Percentiles rank a stretch among this genome's conserved stretches.
Evolutionary conservation across 2,888 invertebrate genomes (phyloP).

Genomic region (Scaptomyza tumidula): DNA sequence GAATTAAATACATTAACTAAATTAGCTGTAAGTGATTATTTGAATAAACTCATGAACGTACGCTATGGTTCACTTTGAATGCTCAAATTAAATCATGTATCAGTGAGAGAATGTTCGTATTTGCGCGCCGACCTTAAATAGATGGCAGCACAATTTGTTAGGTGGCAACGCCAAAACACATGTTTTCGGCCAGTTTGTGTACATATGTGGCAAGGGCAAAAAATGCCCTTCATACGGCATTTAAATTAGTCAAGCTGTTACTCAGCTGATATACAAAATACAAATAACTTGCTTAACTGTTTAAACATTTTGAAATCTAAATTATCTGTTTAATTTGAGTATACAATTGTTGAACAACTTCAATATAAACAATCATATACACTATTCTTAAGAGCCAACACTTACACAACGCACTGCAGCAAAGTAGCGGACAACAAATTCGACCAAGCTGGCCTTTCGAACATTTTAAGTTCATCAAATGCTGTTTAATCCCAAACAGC

Average conservation of each 20-base stretch:
- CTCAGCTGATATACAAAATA: too few relatives aligned
- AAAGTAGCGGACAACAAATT: slow-evolving; percentile 14
- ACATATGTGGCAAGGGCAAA: slow-evolving; percentile 29
- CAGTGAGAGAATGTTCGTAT: background rate
- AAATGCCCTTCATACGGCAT: slow-evolving; percentile 19
- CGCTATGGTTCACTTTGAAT: slow-evolving; percentile 13
- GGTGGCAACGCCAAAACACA: slow-evolving; percentile 38
- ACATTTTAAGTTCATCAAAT: slow-evolving; percentile 24
- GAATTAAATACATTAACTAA: slow-evolving; percentile 46
- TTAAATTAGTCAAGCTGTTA: background rate
- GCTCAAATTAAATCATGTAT: background rate
- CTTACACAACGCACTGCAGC: background rate
- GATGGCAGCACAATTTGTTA: slow-evolving; percentile 8
- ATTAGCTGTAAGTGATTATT: slow-evolving; percentile 37
- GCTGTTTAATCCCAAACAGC: slow-evolving; percentile 40
- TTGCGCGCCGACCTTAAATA: background rate
- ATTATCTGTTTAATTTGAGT: background rate
- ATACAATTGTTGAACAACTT: background rate
- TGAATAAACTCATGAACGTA: slow-evolving; percentile 34
- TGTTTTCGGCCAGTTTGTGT: slow-evolving; percentile 10
- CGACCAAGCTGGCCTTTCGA: slow-evolving; percentile 1
- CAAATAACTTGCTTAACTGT: background rate
- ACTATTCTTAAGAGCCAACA: background rate
- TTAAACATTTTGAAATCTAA: background rate
- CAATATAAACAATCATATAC: background rate